These are phyloP conservation scores for Crotophaga sulcirostris DNA, from an alignment of 2,113 vertebrate genomes.

Conservation along the genomic window DNA sequence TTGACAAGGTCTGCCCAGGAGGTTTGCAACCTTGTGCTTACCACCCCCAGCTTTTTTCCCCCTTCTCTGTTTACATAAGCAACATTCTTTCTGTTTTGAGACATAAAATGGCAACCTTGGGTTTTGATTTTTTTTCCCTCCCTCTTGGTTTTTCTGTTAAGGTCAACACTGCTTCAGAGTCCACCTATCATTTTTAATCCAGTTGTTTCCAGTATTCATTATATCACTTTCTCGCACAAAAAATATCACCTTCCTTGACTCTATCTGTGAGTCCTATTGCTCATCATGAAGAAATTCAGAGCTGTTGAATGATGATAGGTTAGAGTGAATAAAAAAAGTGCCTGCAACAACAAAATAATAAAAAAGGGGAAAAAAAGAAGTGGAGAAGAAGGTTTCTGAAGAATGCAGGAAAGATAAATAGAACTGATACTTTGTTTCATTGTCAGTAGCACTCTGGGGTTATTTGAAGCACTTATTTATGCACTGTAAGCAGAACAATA, in stretches of 20 bases:
- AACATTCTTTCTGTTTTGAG: neutral
- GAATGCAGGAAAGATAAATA: constrained; percentile 92
- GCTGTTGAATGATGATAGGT: constrained; percentile 84
- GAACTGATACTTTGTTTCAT: constrained; percentile 93
- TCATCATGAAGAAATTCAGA: constrained; percentile 84
- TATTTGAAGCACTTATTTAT: constrained; percentile 98
- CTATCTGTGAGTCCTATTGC: constrained; percentile 79
- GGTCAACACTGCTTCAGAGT: constrained; percentile 37
- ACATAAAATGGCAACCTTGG: neutral
- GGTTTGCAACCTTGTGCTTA: neutral
- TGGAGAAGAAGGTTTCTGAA: constrained; percentile 74
- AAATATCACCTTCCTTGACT: constrained; percentile 70
- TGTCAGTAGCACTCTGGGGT: constrained; percentile 94
- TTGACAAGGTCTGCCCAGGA: neutral
- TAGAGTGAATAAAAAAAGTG: constrained; percentile 83
- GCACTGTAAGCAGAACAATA: constrained; percentile 99
- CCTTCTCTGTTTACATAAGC: neutral
- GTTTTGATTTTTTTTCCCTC: neutral
- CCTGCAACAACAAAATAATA: constrained; percentile 82
- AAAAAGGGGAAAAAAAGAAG: constrained; percentile 8
- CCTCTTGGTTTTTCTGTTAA: constrained; percentile 35
- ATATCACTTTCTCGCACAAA: constrained; percentile 65
- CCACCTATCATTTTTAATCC: constrained; percentile 29
- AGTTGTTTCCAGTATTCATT: constrained; percentile 7
- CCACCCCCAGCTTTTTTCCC: neutral